phyloP scores from a whole-genome alignment of 2,797 vertebrate genomes.

The Anniella stebbinsi region DNA sequence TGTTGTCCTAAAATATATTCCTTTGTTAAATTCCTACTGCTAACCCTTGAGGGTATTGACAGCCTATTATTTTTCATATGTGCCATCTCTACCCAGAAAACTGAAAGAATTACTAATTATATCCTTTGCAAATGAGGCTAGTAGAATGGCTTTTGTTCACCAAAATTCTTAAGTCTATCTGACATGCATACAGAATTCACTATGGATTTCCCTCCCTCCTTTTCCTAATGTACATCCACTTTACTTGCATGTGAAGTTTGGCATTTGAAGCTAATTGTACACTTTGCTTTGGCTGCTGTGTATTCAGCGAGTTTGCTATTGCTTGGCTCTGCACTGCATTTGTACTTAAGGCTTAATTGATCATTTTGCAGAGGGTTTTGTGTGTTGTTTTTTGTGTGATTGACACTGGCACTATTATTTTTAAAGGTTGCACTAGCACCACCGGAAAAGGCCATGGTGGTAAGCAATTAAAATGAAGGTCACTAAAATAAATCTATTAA shows the following conservation, averaged over 20 bases:
- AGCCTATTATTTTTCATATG: slow-evolving; percentile 81
- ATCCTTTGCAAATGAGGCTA: slow-evolving; percentile 79
- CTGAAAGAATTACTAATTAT: slow-evolving; percentile 85
- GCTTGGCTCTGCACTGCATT: slow-evolving; percentile 34
- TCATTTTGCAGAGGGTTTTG: slow-evolving; percentile 47
- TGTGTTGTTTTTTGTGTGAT: slow-evolving; percentile 56
- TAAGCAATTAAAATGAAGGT: slow-evolving; percentile 61
- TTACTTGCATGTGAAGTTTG: slow-evolving; percentile 74
- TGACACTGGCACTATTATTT: slow-evolving; percentile 56
- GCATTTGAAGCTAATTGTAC: slow-evolving; percentile 77
- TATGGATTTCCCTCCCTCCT: slow-evolving; percentile 28
- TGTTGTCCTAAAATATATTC: slow-evolving; percentile 70
- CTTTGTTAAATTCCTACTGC: slow-evolving; percentile 71
- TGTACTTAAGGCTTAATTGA: slow-evolving; percentile 59
- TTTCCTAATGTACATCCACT: slow-evolving; percentile 71
- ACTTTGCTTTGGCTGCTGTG: slow-evolving; percentile 73
- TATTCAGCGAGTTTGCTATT: slow-evolving; percentile 51
- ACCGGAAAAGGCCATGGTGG: slow-evolving; percentile 34
- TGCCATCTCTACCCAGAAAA: slow-evolving; percentile 79
- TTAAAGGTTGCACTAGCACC: slow-evolving; percentile 60
- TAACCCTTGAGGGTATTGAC: slow-evolving; percentile 76
- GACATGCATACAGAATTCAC: slow-evolving; percentile 57
- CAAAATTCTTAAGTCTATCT: slow-evolving; percentile 65
- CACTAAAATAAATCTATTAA: slow-evolving; percentile 69
- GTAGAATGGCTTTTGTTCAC: slow-evolving; percentile 76